Base-by-base conservation (phyloP, 1,140 invertebrate genomes). In the Rhynchophorus ferrugineus region DNA sequence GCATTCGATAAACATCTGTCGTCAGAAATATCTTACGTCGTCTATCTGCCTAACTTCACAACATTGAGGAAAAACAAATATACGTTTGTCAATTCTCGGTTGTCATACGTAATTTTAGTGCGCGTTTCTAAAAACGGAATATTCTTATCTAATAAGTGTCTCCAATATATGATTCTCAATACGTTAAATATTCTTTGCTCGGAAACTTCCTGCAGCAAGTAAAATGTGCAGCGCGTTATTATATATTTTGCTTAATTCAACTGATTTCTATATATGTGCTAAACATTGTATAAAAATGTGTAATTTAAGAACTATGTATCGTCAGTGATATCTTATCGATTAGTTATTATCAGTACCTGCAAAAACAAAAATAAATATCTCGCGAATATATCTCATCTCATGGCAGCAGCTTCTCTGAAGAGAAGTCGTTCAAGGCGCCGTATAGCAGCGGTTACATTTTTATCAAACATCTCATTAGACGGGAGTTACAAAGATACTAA, bases 381-480 rank as follows among this genome's bases (percentile, higher is more conserved):
- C 22, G 14, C 22, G 44, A 45, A 46, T 21, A 33, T 43, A 39
- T 39, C 49, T 45, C 37, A 39, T 39, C 49, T 45, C 37, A 55
- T 55, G 53, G 53, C 53, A 49, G 75, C 76, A 73, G 71, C 69
- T 62, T 72, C 76, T 61, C 57, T 76, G 50, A 78, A 75, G 64
- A 72, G 75, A 61, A 76, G 74, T 66, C 70, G 74, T 57, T 78
- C 79, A 61, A 78, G 88, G 62, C 76, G 85, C 69, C 79, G 89
- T 69, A 76, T 92, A 62, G 89, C 89, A 65, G 90, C 90, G 58
- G 77, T 91, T 54, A 88, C 87, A 61, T 96, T 95, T 76, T 76
- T 96, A 58, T 89, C 90, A 20, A 95, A 95, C 75, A 95, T 96
- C 65, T 94, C 91, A 48, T 75, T 95, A 46, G 91, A 95, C 78